Evolutionary conservation across 2,113 vertebrate species (phyloP).

Genomic region (Ictidomys tridecemlineatus): DNA sequence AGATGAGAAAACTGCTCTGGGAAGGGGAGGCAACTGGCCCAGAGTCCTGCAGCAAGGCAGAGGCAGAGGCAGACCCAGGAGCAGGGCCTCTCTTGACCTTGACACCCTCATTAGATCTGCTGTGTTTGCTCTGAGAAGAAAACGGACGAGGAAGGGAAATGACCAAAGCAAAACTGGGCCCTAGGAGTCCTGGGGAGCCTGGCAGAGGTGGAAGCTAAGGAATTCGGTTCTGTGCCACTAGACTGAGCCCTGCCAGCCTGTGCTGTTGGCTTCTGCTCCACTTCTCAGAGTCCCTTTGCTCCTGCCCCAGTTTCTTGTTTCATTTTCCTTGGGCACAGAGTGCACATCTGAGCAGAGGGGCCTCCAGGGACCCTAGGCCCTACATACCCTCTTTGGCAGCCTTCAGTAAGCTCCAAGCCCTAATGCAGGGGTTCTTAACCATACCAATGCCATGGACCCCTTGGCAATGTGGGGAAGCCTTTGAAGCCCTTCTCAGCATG

Average conservation of each 20-base stretch:
- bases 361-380: constrained; percentile 72
- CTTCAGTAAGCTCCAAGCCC: neutral
- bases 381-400: constrained; percentile 73
- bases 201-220: neutral
- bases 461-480: neutral
- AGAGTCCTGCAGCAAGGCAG: neutral
- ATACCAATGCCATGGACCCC: neutral
- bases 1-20: neutral
- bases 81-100: neutral
- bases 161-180: neutral
- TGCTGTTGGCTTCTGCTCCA: constrained; percentile 67
- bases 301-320: constrained; percentile 77
- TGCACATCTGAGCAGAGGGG: neutral
- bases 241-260: constrained; percentile 31
- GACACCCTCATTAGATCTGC: neutral
- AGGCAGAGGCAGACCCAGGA: neutral
- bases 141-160: neutral
- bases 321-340: constrained; percentile 68
- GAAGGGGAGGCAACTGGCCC: neutral
- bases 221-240: constrained; percentile 30
- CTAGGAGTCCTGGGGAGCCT: neutral
- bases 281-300: constrained; percentile 76
- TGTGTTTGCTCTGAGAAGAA: neutral
- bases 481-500: neutral
- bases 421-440: constrained; percentile 19